Evolutionary conservation across 2,797 vertebrate genomes (phyloP), one percentile per base, ranked within the genome.

Genomic region (Spea hammondii): DNA sequence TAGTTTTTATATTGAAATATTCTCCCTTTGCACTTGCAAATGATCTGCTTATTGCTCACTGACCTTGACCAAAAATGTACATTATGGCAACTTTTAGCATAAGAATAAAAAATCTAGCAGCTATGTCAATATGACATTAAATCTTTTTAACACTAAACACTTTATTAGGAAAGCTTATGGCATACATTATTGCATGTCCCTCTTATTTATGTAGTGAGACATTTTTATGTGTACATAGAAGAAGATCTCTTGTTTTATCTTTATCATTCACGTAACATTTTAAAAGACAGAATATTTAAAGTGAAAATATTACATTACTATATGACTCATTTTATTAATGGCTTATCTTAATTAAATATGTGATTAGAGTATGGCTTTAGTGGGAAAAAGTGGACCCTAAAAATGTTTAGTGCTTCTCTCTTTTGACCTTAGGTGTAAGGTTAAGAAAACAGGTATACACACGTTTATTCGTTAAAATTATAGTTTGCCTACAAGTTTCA

Each of bases 91-190:
- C 55, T 57, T 57, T 57, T 57, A 57, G 55, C 4, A 57, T 10
- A 57, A 57, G 9, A 57, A 57, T 57, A 57, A 57, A 17, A 57
- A 57, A 57, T 4, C n/a, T 13, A 57, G 55, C 55, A 57, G 55
- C n/a, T 57, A 57, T n/a, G 55, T 57, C 55, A 57, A 12, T 57
- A 57, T 12, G 5, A 57, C 12, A 57, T 57, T 57, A 57, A 57
- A 57, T 57, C 55, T 3, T 10, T 57, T 57, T 57, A 57, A 57
- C 2, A 57, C 11, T 10, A 57, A 57, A 57, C 55, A 57, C 55
- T 57, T 57, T 57, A 57, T 57, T 57, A 57, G 55, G 55, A 57
- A 13, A 57, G 55, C 55, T 57, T 57, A 13, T 57, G 55, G 55
- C 55, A 57, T 13, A 57, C 55, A 57, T 12, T 12, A 57, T 57